A percentile compares a stretch with the other conserved stretches of the same genome.
phyloP scores from a whole-genome alignment of 1,140 invertebrate genomes.

The Euglossa dilemma region DNA sequence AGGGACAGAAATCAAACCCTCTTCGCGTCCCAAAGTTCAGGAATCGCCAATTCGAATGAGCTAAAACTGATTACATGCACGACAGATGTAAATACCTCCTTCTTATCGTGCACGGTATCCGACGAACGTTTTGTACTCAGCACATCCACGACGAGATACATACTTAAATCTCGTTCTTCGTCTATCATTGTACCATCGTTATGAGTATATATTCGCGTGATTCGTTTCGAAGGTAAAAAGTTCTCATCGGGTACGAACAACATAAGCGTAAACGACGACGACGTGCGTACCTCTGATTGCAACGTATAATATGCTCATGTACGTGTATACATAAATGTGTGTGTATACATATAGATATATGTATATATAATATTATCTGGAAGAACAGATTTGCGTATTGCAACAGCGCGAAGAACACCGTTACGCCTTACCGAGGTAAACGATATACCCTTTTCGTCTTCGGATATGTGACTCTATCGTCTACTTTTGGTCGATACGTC shows the following conservation, averaged over 20 bases:
- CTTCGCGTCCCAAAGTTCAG: background rate
- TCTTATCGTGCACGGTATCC: background rate
- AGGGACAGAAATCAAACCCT: background rate
- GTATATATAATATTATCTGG: slow-evolving; percentile 74
- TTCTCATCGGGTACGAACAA: slow-evolving; percentile 37
- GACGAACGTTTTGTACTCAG: slow-evolving; percentile 39
- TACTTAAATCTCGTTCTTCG: slow-evolving; percentile 7
- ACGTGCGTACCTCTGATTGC: slow-evolving; percentile 50
- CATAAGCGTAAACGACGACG: slow-evolving; percentile 41
- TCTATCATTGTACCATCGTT: slow-evolving; percentile 32
- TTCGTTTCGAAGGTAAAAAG: slow-evolving; percentile 41
- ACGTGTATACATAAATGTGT: slow-evolving; percentile 63
- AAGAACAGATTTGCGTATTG: slow-evolving; percentile 81
- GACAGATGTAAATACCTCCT: background rate
- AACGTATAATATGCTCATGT: slow-evolving; percentile 56
- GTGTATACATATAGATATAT: slow-evolving; percentile 60
- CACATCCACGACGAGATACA: slow-evolving; percentile 27
- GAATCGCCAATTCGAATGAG: background rate
- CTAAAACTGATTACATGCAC: slow-evolving; percentile 1
- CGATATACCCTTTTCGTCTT: background rate
- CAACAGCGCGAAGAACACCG: slow-evolving; percentile 65
- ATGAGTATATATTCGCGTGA: slow-evolving; percentile 38
- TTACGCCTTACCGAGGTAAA: slow-evolving; percentile 66
- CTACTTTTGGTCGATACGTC: slow-evolving; percentile 11
- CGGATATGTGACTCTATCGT: slow-evolving; percentile 57